phyloP scores from a whole-genome alignment of 2,113 vertebrate genomes.

The Cygnus atratus region DNA sequence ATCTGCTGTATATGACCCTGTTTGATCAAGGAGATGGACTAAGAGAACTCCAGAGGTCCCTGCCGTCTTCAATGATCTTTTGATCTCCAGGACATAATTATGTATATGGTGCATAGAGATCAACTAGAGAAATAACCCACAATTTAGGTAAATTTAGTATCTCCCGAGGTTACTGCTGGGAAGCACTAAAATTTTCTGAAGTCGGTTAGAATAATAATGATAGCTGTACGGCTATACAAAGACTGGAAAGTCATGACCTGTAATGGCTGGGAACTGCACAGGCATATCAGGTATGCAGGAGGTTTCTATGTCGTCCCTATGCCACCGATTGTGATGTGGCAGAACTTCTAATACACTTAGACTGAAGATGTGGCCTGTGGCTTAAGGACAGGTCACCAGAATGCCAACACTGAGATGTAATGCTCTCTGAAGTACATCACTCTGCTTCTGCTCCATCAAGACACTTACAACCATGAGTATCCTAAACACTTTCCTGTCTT shows the following conservation, averaged over 20 bases:
- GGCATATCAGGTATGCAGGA: rapidly evolving
- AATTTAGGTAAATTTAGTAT: neutral
- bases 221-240: neutral
- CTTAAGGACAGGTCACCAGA: neutral
- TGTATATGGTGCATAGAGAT: neutral
- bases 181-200: neutral
- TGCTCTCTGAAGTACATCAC: neutral
- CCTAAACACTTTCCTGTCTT: neutral
- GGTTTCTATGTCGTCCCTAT: neutral
- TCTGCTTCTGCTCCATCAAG: neutral
- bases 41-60: neutral
- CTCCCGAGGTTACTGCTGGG: neutral
- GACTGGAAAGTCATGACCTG: neutral
- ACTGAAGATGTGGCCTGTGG: neutral
- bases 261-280: neutral
- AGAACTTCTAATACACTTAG: rapidly evolving
- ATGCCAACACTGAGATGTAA: neutral
- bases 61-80: neutral
- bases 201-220: neutral
- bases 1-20: neutral
- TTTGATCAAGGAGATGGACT: neutral
- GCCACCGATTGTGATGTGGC: neutral
- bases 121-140: neutral
- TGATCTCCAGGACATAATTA: neutral
- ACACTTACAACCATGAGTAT: neutral